phyloP scores from a whole-genome alignment of 2,888 invertebrate genomes.

The Hyalella azteca region DNA sequence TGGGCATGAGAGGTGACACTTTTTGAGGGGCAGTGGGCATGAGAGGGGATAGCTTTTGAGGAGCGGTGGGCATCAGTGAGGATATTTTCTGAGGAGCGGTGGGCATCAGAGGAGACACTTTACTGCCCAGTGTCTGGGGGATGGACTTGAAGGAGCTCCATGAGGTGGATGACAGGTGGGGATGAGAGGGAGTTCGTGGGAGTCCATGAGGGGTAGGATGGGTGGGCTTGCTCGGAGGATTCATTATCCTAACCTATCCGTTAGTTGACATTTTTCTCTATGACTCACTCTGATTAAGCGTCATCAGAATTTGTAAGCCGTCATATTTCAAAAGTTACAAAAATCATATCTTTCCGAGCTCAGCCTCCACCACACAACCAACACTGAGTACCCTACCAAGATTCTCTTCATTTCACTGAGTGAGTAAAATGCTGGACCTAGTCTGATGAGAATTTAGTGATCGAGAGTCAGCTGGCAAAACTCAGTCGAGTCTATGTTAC shows the following conservation, averaged over 20 bases:
- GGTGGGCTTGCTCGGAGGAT: constrained; percentile 6
- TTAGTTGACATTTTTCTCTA: too few relatives aligned
- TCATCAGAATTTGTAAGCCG: too few relatives aligned
- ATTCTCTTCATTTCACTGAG: too few relatives aligned
- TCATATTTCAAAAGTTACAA: too few relatives aligned
- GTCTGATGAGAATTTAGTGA: too few relatives aligned
- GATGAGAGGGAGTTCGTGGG: constrained; percentile 39
- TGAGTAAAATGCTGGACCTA: too few relatives aligned
- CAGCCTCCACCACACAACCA: too few relatives aligned
- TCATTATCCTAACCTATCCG: not conserved
- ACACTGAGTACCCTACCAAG: too few relatives aligned
- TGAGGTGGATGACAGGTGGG: constrained; percentile 37
- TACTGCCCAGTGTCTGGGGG: not conserved
- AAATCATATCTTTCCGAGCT: too few relatives aligned
- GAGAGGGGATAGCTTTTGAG: not conserved
- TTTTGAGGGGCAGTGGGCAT: not conserved
- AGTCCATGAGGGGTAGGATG: constrained; percentile 40
- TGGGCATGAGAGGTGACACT: constrained; percentile 14
- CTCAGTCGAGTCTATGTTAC: too few relatives aligned
- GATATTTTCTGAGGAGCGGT: not conserved
- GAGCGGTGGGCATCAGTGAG: not conserved
- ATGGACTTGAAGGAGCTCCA: constrained; percentile 41
- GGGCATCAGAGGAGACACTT: constrained; percentile 14
- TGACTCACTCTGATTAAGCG: too few relatives aligned
- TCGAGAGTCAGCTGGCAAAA: too few relatives aligned